Evolutionary conservation across 2,888 invertebrate genomes (phyloP).

Genomic region (Melinaea menophilus): DNA sequence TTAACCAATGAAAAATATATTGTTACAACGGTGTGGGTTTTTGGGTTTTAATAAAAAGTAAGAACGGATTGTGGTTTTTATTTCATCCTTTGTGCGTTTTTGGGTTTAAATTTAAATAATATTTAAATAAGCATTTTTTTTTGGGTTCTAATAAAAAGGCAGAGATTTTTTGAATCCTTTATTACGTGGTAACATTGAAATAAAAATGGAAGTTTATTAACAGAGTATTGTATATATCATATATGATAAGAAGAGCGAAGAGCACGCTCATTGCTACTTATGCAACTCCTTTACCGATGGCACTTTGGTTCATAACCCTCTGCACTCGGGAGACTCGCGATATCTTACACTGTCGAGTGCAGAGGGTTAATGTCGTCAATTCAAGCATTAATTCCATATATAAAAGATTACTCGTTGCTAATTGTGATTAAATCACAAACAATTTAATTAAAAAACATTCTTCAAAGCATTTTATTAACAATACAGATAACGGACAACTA

Average conservation of each 20-base stretch:
- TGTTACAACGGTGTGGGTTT: slow-evolving; percentile 32
- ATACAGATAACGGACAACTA: too few species aligned
- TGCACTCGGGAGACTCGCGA: too few species aligned
- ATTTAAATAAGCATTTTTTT: slow-evolving; percentile 9
- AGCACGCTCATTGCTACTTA: too few species aligned
- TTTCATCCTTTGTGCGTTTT: background rate
- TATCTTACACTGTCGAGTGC: too few species aligned
- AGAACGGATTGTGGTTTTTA: slow-evolving; percentile 33
- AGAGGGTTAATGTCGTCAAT: too few species aligned
- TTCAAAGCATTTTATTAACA: background rate
- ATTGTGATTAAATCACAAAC: background rate
- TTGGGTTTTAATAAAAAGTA: slow-evolving; percentile 44
- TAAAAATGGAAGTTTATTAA: slow-evolving; percentile 32
- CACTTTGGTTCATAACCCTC: too few species aligned
- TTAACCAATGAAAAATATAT: slow-evolving; percentile 60
- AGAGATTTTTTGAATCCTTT: slow-evolving; percentile 12
- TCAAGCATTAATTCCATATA: background rate
- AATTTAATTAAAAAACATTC: background rate
- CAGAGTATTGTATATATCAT: slow-evolving; percentile 59
- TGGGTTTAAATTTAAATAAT: background rate
- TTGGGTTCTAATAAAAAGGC: too few species aligned
- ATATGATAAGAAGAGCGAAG: too few species aligned
- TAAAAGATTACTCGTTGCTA: background rate
- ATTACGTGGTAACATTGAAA: too few species aligned
- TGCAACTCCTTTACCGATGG: too few species aligned